These are phyloP conservation scores for Lynx canadensis DNA, from an alignment of 2,113 vertebrate species.

Conservation along the genomic window DNA sequence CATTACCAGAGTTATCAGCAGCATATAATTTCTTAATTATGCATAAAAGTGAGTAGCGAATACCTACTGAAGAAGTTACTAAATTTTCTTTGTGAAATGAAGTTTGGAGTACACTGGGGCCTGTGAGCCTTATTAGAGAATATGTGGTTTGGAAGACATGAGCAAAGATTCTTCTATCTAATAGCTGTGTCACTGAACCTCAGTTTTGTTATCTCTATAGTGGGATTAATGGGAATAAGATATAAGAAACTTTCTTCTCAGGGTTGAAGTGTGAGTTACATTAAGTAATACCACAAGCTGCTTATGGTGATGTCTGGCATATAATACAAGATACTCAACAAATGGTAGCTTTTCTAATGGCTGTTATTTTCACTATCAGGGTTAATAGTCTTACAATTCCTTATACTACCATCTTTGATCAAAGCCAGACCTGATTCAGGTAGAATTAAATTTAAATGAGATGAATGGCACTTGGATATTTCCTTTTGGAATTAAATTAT, in stretches of 20 bases:
- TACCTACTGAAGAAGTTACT: conserved; percentile 60
- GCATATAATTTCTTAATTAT: conserved; percentile 82
- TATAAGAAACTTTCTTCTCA: neutral
- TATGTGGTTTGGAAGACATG: neutral
- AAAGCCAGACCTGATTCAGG: neutral
- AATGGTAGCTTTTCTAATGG: neutral
- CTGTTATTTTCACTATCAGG: neutral
- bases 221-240: neutral
- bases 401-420: neutral
- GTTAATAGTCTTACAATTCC: neutral
- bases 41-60: conserved; percentile 59
- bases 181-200: neutral
- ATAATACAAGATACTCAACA: neutral
- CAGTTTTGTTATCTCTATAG: conserved; percentile 3
- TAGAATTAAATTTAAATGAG: neutral
- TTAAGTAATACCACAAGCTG: neutral
- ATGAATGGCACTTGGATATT: neutral
- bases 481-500: conserved; percentile 30
- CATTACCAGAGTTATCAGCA: conserved; percentile 70
- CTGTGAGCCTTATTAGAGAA: neutral
- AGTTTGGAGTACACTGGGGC: neutral
- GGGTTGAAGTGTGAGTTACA: neutral
- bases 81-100: conserved; percentile 62
- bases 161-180: neutral
- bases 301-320: neutral